Base-by-base conservation (phyloP, 1,140 invertebrate species). In the Zaprionus taronus region DNA sequence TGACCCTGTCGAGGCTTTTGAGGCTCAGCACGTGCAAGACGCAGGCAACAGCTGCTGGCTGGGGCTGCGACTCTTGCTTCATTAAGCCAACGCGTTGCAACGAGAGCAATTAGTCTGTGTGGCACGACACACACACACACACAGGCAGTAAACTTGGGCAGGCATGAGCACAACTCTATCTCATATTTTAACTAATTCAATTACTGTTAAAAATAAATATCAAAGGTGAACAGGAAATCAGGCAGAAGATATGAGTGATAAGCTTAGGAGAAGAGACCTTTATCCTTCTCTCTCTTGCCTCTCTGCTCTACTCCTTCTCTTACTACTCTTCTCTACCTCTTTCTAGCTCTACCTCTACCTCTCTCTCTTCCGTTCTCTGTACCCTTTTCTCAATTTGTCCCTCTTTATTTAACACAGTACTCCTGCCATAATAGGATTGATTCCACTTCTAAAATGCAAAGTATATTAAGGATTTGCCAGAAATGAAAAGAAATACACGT, bases 41-140 rank as follows among this genome's bases (percentile, higher is more conserved):
- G 41, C 26, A 20, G 53, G 65, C 69, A 79, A 67, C 84, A 89
- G 68, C 81, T 89, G 84, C 64, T 65, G 80, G 79, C 83, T 76
- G 0, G 7, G 7, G n/a, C 41, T 17, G 41, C 0, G 2, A 34
- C 9, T 34, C 15, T 11, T 73, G 89, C 77, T 87, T 87, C 84
- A 87, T 87, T 89, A 83, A 80, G 71, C 70, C 70, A 72, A n/a
- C n/a, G n/a, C n/a, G n/a, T n/a, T n/a, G n/a, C n/a, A n/a, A 83
- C 64, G 73, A 26, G 72, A 47, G 77, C 80, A 86, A 86, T 86
- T 86, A 86, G 84, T 83, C 70, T 69, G 67, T 41, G 41, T n/a
- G 7, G 7, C 58, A 55, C 56, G 70, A n/a, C 38, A 64, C 36
- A 65, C 72, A 79, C 34, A 72, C 53, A 47, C n/a, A n/a, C 38